A percentile compares a stretch with the other conserved stretches of the same genome.
phyloP scores from a whole-genome alignment of 2,888 invertebrate species.

The Perdita meconis region DNA sequence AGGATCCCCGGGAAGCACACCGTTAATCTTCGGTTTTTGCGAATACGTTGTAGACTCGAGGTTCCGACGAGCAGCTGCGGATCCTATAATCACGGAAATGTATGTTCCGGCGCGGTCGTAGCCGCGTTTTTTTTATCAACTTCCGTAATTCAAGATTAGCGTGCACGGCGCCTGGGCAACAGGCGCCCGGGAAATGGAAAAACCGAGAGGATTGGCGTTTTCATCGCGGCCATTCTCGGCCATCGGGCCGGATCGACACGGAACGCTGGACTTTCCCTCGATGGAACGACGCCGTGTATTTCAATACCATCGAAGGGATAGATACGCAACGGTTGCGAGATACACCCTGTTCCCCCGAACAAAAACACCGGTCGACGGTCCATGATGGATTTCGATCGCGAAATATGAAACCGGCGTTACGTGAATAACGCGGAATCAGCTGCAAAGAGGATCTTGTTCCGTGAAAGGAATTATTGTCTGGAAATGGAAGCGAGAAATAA shows the following conservation, averaged over 20 bases:
- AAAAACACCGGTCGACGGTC: neutral
- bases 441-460: slow-evolving; percentile 11
- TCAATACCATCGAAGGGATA: neutral
- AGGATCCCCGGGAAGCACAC: neutral
- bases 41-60: neutral
- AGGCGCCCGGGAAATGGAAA: neutral
- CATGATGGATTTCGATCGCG: slow-evolving; percentile 39
- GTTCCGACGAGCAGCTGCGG: neutral
- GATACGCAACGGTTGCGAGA: neutral
- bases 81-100: slow-evolving; percentile 50
- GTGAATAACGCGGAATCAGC: slow-evolving; percentile 16
- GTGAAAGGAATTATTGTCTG: slow-evolving; percentile 15
- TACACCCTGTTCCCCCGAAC: neutral
- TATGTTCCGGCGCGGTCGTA: slow-evolving; percentile 16
- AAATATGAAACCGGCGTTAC: slow-evolving; percentile 36
- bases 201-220: slow-evolving; percentile 6
- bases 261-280: slow-evolving; percentile 11
- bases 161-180: slow-evolving; percentile 13
- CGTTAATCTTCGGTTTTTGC: neutral
- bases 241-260: slow-evolving; percentile 14
- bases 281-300: slow-evolving; percentile 8
- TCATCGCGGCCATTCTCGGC: slow-evolving; percentile 16
- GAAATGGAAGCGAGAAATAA: slow-evolving; percentile 14
- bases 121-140: slow-evolving; percentile 49
- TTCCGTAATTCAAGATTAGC: slow-evolving; percentile 37